A percentile compares a stretch with the other conserved stretches of the same genome.
Evolutionary conservation across 1,140 invertebrate genomes (phyloP).

Genomic region (Papilio machaon): DNA sequence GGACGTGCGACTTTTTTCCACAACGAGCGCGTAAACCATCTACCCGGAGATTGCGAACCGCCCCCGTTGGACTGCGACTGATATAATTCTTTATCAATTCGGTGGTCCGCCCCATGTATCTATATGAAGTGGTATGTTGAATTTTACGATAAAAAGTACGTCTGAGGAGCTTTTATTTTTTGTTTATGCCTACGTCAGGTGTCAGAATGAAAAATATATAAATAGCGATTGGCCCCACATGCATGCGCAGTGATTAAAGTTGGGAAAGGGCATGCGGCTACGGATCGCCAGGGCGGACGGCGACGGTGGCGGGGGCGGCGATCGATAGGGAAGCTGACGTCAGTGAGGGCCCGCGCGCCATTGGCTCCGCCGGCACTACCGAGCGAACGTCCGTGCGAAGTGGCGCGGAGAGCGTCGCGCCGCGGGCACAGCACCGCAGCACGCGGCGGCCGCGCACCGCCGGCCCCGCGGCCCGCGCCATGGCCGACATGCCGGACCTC

Average conservation of each 20-base stretch:
- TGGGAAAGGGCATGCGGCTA: slow-evolving; percentile 56
- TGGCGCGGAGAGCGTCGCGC: slow-evolving; percentile 67
- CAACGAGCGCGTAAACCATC: slow-evolving; percentile 89
- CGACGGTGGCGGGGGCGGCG: slow-evolving; percentile 41
- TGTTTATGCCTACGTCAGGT: slow-evolving; percentile 30
- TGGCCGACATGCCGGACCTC: slow-evolving; percentile 96
- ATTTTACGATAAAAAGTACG: background rate
- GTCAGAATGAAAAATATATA: slow-evolving; percentile 36
- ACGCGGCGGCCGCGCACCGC: slow-evolving; percentile 76
- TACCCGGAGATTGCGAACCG: slow-evolving; percentile 89
- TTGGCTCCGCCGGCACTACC: slow-evolving; percentile 77
- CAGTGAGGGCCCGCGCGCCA: slow-evolving; percentile 72
- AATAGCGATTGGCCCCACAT: slow-evolving; percentile 32
- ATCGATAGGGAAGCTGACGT: slow-evolving; percentile 78
- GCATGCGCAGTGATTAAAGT: slow-evolving; percentile 65
- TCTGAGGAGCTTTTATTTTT: background rate
- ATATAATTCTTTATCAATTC: slow-evolving; percentile 21
- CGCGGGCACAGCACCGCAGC: slow-evolving; percentile 77
- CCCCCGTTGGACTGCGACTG: slow-evolving; percentile 66
- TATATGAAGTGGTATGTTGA: background rate
- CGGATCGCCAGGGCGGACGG: slow-evolving; percentile 50
- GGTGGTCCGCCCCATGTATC: background rate
- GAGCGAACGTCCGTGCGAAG: slow-evolving; percentile 75
- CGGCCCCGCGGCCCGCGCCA: slow-evolving; percentile 78
- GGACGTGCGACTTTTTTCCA: slow-evolving; percentile 91